Evolutionary conservation across 2,888 invertebrate species (phyloP), one percentile per base, ranked within the genome.

Genomic region (Achlya flavicornis): DNA sequence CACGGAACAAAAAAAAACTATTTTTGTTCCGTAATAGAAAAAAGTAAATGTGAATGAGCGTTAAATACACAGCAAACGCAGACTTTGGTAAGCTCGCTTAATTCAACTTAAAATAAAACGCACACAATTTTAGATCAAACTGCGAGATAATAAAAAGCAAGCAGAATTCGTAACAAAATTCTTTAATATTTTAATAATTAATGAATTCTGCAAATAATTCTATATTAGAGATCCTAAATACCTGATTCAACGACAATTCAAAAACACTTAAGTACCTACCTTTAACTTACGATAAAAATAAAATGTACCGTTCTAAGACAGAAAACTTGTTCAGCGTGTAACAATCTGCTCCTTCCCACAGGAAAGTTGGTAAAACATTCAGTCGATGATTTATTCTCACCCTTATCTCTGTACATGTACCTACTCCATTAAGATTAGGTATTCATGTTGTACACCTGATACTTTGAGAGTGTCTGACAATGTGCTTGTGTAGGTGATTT

Each of bases 361-460:
- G 87, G 85, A 83, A 87, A 90, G 80, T 86, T 84, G 81, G 84
- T 84, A 81, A 83, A 88, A 88, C 84, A 86, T 86, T 86, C 79
- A 77, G 69, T 76, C 84, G 83, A 91, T 92, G 92, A 93, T 93
- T 92, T 92, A 93, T 89, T 85, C 83, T 70, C 81, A 72, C 87
- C 88, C 85, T 87, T 89, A 90, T 90, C 89, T 84, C 71, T 68
- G 80, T 76, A 83, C 79, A 79, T 80, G 81, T 85, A 82, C 79
- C 76, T 84, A 83, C 86, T 88, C 91, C 92, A 92, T 93, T 92
- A 91, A 87, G 88, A 92, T 92, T 91, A 92, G 89, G 84, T 91
- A 93, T 93, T 92, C 92, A 91, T 87, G 90, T 77, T 82, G 80
- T 75, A 90, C 92, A 92, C 92, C 92, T 92, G 92, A 86, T 90